Base-by-base conservation (phyloP, 2,797 vertebrate genomes). In the Sebastes miniatus region DNA sequence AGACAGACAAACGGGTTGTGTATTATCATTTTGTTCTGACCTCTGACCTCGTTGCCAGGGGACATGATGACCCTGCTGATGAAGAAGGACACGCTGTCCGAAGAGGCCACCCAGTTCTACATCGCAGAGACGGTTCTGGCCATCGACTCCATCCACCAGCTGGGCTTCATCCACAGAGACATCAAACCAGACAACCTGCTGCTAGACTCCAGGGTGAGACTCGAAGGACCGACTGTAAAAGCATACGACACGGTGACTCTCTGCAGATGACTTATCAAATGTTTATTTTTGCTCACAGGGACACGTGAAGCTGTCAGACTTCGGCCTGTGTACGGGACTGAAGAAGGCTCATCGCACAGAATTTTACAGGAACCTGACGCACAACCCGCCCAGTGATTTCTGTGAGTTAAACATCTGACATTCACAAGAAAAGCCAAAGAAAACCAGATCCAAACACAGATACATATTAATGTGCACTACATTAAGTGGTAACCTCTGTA, bases 331-430 rank as follows among this genome's bases (percentile, higher is more conserved):
- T 88, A 99, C 98, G 0, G 99, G 99, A 73, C 95, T 99, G 84
- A 99, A 99, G 93, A 99, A 99, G 82, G 98, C 99, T 58, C 99
- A 99, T 89, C 96, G 99, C 83, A 99, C 99, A 0, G 99, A 99
- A 81, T 99, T 99, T 89, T 99, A 99, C 89, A 95, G 98, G 88
- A 99, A 99, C 89, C 96, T 99, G 71, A 99, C 97, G 0, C 98
- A 99, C 87, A 99, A 98, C 90, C 99, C 98, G 0, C 99, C 99
- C 62, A 99, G 98, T 77, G 98, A 99, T 90, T 99, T 99, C 95
- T 98, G 99, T 99, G 90, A 97, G 98, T 97, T 31, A 2, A 61
- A 9, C 16, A 29, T 47, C 18, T 3, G 5, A 59, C 8, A 63
- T 20, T 12, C 11, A 61, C 29, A 63, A 25, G 7, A 32, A 29